These are phyloP conservation scores for Ciconia stormi DNA, from an alignment of 2,113 vertebrate species.

Conservation along the genomic window DNA sequence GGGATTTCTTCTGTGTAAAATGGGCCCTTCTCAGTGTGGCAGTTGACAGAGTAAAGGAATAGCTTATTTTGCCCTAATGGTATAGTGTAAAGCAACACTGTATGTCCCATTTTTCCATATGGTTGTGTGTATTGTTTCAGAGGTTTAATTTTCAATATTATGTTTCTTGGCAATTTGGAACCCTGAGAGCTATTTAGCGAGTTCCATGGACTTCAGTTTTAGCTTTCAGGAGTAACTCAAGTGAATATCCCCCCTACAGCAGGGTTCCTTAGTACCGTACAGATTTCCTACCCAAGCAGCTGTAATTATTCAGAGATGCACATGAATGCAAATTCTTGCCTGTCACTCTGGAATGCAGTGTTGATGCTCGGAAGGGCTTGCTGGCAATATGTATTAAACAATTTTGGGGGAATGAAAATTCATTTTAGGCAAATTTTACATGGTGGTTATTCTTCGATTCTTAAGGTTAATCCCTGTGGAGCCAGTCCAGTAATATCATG, in stretches of 20 bases:
- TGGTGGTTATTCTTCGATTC: background rate
- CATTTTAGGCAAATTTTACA: constrained; percentile 28
- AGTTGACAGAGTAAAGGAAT: background rate
- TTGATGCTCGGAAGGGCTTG: constrained; percentile 33
- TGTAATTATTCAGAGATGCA: constrained; percentile 63
- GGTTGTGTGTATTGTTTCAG: background rate
- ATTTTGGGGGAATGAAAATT: constrained; percentile 38
- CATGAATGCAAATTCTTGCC: constrained; percentile 52
- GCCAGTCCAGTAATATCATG: background rate
- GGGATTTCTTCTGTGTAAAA: background rate
- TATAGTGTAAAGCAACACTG: background rate
- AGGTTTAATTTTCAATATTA: background rate
- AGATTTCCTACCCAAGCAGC: constrained; percentile 31
- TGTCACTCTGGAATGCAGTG: constrained; percentile 42
- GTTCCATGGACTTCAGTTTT: background rate
- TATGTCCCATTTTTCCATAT: background rate
- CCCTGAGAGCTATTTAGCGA: background rate
- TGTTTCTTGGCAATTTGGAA: background rate
- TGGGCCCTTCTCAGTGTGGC: background rate
- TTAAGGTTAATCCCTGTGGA: constrained; percentile 45
- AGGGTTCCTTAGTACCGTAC: background rate
- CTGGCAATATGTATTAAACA: constrained; percentile 41
- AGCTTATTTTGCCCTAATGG: background rate
- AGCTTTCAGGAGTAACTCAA: background rate
- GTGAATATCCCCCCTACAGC: background rate